phyloP scores from a whole-genome alignment of 2,797 vertebrate species.

The Neopelma chrysocephalum region DNA sequence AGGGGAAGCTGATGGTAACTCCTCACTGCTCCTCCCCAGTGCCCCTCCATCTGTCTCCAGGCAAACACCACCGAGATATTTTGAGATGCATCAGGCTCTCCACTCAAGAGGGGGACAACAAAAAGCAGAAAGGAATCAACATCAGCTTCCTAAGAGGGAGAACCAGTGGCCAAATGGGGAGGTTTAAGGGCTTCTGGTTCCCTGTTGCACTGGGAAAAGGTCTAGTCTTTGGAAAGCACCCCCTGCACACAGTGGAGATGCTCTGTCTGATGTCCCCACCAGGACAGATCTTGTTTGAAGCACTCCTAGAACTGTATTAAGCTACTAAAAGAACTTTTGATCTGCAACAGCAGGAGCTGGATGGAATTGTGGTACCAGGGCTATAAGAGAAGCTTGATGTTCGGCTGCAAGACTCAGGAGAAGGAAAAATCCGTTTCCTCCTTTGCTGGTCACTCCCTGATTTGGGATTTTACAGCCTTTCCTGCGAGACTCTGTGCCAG shows the following conservation, averaged over 20 bases:
- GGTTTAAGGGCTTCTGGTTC: not conserved
- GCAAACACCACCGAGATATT: not conserved
- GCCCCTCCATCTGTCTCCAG: not conserved
- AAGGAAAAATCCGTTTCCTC: not conserved
- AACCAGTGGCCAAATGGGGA: rapidly evolving
- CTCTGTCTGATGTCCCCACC: not conserved
- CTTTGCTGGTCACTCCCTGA: not conserved
- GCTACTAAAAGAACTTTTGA: not conserved
- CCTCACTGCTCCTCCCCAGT: not conserved
- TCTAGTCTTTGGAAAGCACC: rapidly evolving
- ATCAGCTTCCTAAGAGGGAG: too few relatives aligned
- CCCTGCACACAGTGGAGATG: rapidly evolving
- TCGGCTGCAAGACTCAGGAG: not conserved
- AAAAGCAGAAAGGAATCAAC: not conserved
- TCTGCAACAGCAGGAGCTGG: not conserved
- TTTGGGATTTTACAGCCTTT: not conserved
- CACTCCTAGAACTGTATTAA: not conserved
- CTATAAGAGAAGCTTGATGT: not conserved
- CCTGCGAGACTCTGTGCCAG: not conserved
- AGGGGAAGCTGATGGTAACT: not conserved
- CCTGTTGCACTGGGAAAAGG: rapidly evolving
- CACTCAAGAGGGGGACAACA: rapidly evolving
- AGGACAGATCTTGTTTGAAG: not conserved
- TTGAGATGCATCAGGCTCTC: not conserved
- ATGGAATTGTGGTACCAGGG: not conserved